A percentile compares a stretch with the other conserved stretches of the same genome.
phyloP scores from a whole-genome alignment of 1,140 invertebrate genomes.

The Dolichoris vasculosae region DNA sequence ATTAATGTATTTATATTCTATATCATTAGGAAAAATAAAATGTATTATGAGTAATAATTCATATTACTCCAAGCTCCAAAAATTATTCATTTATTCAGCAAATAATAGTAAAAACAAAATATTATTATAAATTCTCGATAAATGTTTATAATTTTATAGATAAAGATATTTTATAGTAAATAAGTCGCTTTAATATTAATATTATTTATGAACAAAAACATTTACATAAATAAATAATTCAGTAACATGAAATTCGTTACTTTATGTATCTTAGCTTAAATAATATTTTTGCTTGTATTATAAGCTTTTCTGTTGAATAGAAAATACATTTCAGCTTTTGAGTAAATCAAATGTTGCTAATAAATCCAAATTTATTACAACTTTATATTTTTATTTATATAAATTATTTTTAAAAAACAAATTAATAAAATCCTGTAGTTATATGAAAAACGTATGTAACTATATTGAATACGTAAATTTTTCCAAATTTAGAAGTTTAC shows the following conservation, averaged over 20 bases:
- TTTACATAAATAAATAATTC: neutral
- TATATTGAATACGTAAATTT: constrained; percentile 21
- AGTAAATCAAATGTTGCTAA: no score
- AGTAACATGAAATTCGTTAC: neutral
- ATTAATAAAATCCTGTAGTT: neutral
- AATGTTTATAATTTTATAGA: neutral
- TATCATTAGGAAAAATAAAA: neutral
- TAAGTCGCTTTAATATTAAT: no score
- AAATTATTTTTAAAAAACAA: neutral
- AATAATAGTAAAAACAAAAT: neutral
- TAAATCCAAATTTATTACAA: neutral
- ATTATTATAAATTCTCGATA: neutral
- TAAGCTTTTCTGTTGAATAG: no score
- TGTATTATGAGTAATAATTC: neutral
- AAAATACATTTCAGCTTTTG: no score
- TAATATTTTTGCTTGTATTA: no score
- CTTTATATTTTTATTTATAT: neutral
- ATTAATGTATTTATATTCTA: no score
- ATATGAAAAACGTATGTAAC: neutral
- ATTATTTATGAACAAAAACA: neutral
- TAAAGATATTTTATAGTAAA: neutral
- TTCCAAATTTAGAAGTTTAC: constrained; percentile 25
- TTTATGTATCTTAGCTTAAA: no score
- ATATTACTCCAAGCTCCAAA: neutral
- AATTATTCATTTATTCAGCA: neutral